Percentiles rank a stretch among this genome's conserved stretches.
Evolutionary conservation across 2,797 vertebrate species (phyloP).

Genomic region (Ficedula albicollis): DNA sequence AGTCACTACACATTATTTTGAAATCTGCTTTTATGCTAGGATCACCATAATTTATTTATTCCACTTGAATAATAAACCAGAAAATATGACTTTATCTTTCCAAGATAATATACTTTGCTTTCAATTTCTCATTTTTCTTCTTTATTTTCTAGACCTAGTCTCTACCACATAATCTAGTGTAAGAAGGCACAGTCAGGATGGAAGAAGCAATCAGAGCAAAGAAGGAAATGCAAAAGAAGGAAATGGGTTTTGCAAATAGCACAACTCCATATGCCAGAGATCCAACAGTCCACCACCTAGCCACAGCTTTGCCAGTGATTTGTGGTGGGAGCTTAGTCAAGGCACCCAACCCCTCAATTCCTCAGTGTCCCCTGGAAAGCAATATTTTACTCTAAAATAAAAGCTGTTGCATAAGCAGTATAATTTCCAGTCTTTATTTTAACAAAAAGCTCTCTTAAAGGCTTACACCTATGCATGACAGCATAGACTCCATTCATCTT

Average conservation of each 20-base stretch:
- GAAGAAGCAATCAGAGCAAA: not conserved
- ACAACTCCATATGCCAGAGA: not conserved
- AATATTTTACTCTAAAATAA: not conserved
- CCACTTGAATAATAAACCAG: not conserved
- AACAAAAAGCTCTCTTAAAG: not conserved
- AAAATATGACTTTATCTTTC: not conserved
- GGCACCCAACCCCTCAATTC: not conserved
- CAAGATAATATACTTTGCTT: not conserved
- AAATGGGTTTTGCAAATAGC: not conserved
- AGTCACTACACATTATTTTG: not conserved
- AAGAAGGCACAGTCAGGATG: not conserved
- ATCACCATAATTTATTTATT: not conserved
- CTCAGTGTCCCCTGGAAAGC: not conserved
- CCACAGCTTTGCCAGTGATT: not conserved
- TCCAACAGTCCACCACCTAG: not conserved
- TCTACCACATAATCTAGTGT: not conserved
- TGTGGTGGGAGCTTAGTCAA: not conserved
- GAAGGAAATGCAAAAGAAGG: not conserved
- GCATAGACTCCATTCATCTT: not conserved
- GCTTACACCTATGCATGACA: not conserved
- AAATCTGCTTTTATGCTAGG: not conserved
- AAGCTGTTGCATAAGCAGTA: not conserved
- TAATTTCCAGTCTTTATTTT: not conserved
- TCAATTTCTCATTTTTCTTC: not conserved
- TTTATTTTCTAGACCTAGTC: not conserved